Conservation (phyloP, 2,888 invertebrate species). For the Trichacis sp. region DNA sequence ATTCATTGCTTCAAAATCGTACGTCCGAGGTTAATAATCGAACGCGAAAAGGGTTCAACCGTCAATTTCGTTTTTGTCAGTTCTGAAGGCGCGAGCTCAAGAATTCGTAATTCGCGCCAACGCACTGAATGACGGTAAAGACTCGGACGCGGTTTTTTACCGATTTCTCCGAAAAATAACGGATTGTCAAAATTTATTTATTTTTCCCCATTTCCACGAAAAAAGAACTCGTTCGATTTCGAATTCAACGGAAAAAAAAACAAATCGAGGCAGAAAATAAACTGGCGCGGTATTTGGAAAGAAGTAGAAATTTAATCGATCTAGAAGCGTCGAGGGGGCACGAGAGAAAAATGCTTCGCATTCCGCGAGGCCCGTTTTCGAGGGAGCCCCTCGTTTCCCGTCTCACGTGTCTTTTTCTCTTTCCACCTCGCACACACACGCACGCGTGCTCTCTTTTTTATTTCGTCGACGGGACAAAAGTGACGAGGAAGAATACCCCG, state of each 20-base stretch:
- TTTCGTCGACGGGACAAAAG: slow-evolving; percentile 25
- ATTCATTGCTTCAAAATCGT: background rate
- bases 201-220: background rate
- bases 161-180: too few relatives aligned
- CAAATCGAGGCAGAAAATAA: background rate
- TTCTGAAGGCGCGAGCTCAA: slow-evolving; percentile 15
- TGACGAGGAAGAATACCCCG: slow-evolving; percentile 3
- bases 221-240: too few relatives aligned
- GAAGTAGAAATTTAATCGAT: background rate
- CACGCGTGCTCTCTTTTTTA: slow-evolving; percentile 27
- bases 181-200: too few relatives aligned
- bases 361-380: slow-evolving; percentile 6
- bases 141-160: slow-evolving; percentile 9
- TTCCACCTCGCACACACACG: slow-evolving; percentile 23
- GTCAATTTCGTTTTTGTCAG: background rate
- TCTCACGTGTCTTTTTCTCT: slow-evolving; percentile 18
- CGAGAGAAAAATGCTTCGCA: background rate
- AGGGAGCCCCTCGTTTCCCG: slow-evolving; percentile 3
- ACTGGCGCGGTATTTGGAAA: background rate
- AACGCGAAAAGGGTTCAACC: too few relatives aligned
- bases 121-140: background rate
- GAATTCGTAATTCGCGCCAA: slow-evolving; percentile 26
- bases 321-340: too few relatives aligned
- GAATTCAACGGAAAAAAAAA: background rate
- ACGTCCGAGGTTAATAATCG: too few relatives aligned